Evolutionary conservation across 1,140 invertebrate species (phyloP), one percentile per base, ranked within the genome.

Genomic region (Rhopalosiphum padi): DNA sequence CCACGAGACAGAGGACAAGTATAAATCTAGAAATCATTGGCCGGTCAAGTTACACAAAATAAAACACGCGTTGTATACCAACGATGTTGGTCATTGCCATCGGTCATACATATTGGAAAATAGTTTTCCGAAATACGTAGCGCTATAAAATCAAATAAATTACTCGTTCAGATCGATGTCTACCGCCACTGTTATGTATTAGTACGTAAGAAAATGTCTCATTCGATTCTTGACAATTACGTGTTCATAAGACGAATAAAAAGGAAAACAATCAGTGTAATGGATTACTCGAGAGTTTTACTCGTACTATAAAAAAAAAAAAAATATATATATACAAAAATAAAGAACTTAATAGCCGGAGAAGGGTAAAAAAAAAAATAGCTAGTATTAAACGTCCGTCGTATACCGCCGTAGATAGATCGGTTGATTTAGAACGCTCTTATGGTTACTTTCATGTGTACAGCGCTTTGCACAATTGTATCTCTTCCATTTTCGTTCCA

Each of bases 221-320:
- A 25, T 51, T 35, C n/a, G 46, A 90, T 35, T 90, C 25, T 90
- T 55, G 88, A 55, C 51, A 88, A 51, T 90, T 55, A 25, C 51
- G 88, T 55, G 53, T 55, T 55, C 35, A 55, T 55, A 90, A 53
- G 35, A 89, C 30, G 48, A 11, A 37, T 23, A 89, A 23, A 90
- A 90, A 41, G 55, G 2, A 77, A 91, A 91, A 91, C 90, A 91
- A 91, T 77, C 41, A 77, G 41, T 23, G 15, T 91, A 91, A 91
- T 91, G 90, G 55, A 91, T 91, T n/a, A n/a, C 55, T 77, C 48
- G 60, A 25, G 11, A 25, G 35, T 77, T 22, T 22, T 48, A 48
- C 7, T 35, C 15, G 35, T 43, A 77, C 1, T n/a, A 55, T 0
- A 48, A 18, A 15, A 18, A 51, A 51, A 55, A 90, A 43, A 55